Conservation (phyloP, 2,113 vertebrate genomes). For the Prunella fulvescens region DNA sequence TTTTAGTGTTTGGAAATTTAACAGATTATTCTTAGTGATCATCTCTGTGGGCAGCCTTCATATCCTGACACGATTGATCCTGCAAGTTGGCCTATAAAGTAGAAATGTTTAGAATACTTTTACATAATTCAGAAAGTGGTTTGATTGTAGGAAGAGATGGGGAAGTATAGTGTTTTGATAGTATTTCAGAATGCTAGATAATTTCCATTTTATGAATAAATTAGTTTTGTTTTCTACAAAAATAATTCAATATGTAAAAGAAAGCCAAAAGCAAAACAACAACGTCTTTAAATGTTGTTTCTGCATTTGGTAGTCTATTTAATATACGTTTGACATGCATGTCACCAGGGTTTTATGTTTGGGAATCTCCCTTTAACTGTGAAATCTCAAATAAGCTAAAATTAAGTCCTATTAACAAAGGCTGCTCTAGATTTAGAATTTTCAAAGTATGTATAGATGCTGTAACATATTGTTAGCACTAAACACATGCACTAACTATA, state of each 20-base stretch:
- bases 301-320: not conserved
- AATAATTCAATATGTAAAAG: not conserved
- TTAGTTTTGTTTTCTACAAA: not conserved
- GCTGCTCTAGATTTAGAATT: not conserved
- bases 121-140: not conserved
- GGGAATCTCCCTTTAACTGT: not conserved
- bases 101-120: not conserved
- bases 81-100: not conserved
- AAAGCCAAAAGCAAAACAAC: slow-evolving; percentile 4
- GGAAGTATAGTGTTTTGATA: not conserved
- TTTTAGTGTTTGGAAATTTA: slow-evolving; percentile 16
- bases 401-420: not conserved
- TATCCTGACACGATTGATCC: not conserved
- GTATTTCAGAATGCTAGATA: not conserved
- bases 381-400: not conserved
- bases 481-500: not conserved
- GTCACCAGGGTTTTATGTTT: not conserved
- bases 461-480: not conserved
- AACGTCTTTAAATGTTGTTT: not conserved
- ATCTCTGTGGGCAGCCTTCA: not conserved
- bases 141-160: not conserved
- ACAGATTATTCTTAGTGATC: not conserved
- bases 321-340: not conserved
- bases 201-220: not conserved
- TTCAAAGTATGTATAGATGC: not conserved